Conservation (phyloP, 2,888 invertebrate species). For the Allolobophora icterica region DNA sequence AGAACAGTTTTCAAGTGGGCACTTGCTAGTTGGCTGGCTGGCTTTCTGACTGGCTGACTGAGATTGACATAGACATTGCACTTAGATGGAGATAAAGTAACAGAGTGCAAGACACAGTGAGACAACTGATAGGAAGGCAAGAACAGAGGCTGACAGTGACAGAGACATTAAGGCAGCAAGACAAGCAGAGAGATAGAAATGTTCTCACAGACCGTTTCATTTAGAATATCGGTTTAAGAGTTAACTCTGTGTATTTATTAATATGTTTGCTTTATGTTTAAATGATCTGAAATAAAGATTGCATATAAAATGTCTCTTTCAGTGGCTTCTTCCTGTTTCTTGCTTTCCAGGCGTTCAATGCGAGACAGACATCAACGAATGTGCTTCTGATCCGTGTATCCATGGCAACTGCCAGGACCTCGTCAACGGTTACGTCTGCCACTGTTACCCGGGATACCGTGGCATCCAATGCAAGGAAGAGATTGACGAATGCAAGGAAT, state of each 20-base stretch:
- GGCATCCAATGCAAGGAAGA: constrained; percentile 45
- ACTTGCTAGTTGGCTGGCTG: no score
- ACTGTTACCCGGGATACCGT: constrained; percentile 44
- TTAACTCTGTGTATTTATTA: background rate
- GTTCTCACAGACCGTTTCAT: background rate
- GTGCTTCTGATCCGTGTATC: constrained; percentile 24
- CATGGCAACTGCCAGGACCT: constrained; percentile 43
- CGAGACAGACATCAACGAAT: constrained; percentile 40
- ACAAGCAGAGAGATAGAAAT: background rate
- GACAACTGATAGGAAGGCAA: no score
- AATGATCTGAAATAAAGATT: no score
- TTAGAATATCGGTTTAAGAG: background rate
- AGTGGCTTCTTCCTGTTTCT: background rate
- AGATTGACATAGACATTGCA: no score
- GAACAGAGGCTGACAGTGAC: no score
- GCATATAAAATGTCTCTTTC: no score
- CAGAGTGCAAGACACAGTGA: no score
- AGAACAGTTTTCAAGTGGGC: no score
- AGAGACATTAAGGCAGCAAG: background rate
- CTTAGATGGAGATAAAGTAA: no score
- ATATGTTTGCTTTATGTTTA: background rate
- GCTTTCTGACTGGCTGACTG: no score
- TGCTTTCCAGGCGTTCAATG: constrained; percentile 39
- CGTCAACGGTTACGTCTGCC: constrained; percentile 49
- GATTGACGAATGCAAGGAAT: constrained; percentile 49